Conservation (phyloP, 2,888 invertebrate genomes). For the Sussaba pulchella region DNA sequence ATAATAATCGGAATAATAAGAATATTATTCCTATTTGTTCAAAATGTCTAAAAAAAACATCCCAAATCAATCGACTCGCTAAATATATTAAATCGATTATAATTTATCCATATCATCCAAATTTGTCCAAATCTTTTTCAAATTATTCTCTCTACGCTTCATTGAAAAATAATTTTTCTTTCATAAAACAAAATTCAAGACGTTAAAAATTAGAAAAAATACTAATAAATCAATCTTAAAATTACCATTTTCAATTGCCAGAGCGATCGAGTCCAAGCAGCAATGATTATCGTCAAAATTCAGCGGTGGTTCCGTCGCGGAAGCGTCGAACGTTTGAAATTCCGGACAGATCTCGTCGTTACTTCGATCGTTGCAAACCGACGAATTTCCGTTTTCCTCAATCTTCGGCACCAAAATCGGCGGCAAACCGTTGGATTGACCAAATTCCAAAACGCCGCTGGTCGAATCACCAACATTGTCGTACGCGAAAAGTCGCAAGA, state of each 20-base stretch:
- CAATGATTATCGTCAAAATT: constrained; percentile 17
- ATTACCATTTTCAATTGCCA: constrained; percentile 55
- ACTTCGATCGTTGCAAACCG: not conserved
- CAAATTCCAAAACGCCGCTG: not conserved
- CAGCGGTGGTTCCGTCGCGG: not conserved
- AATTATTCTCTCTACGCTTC: no score
- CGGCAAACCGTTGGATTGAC: not conserved
- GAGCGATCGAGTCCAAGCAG: constrained; percentile 34
- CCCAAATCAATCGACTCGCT: no score
- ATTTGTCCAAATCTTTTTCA: no score
- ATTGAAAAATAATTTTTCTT: no score
- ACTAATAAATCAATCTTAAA: not conserved
- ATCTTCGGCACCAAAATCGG: not conserved
- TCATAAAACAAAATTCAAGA: not conserved
- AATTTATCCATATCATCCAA: no score
- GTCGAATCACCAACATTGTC: not conserved
- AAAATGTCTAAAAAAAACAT: no score
- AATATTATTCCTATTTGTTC: no score
- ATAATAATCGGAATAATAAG: no score
- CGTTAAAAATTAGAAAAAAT: not conserved
- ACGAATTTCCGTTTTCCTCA: not conserved
- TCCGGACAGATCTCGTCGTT: not conserved
- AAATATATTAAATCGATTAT: no score
- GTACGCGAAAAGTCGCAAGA: no score
- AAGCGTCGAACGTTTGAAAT: not conserved